Evolutionary conservation across 2,113 vertebrate genomes (phyloP), one percentile per base, ranked within the genome.

Genomic region (Himantopus leucocephalus): DNA sequence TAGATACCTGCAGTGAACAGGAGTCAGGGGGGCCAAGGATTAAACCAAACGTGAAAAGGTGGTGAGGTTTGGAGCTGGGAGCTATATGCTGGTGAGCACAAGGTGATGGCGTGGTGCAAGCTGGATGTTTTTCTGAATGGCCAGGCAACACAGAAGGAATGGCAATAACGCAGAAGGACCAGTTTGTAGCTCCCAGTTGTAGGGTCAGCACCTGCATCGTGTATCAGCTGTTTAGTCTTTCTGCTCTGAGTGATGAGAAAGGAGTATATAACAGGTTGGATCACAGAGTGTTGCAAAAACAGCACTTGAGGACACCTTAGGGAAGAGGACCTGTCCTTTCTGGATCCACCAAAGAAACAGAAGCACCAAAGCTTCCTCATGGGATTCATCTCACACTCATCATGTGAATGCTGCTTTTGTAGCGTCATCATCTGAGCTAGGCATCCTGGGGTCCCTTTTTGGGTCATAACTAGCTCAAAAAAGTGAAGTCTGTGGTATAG

Each of bases 351-450:
- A 34, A 58, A 91, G 63, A 27, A 66, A 22, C 3, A 29, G 27
- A 53, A 90, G 11, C 22, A 16, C 10, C 2, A 22, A 71, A 58
- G 43, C 17, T 80, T 14, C 15, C 76, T 70, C 9, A 10, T 1
- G 2, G 47, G 10, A 27, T 64, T 70, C 2, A 2, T 22, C 26
- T 63, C 19, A 63, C 20, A n/a, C 1, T 4, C 22, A 45, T 8
- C 2, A 0, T 3, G 9, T 20, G 30, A 43, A 17, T 1, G 0
- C 41, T 5, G 0, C 16, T 83, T 83, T 62, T 39, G 30, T 23
- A 37, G 20, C 48, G 39, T 21, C 67, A 76, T 34, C 41, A 48
- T 6, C 9, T 11, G 11, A 64, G 23, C 3, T 13, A 76, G 35
- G 24, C 8, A 37, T 4, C 22, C 32, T 10, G 12, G 2, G 5